Evolutionary conservation across 2,888 invertebrate species (phyloP).

Genomic region (Eilema sororculum): DNA sequence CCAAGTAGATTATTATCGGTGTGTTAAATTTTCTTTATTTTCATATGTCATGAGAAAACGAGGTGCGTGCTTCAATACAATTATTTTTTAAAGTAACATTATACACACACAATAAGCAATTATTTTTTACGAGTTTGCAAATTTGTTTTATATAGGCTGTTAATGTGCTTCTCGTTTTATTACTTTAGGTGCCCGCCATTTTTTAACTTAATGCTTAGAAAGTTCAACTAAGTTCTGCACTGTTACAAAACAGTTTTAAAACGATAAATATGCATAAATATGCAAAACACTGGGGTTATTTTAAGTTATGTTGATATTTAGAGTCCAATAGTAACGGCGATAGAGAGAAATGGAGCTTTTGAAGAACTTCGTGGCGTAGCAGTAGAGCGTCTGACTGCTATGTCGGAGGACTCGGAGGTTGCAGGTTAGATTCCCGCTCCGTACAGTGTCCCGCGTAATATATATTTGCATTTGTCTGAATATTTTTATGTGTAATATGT

Average conservation of each 20-base stretch:
- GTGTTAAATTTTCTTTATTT: constrained; percentile 2
- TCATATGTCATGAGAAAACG: constrained; percentile 1
- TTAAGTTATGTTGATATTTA: background rate
- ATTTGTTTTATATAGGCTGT: background rate
- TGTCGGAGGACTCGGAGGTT: no score
- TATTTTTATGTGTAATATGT: no score
- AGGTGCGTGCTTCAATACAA: background rate
- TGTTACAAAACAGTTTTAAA: background rate
- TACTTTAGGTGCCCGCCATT: background rate
- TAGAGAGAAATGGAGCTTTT: no score
- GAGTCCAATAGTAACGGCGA: no score
- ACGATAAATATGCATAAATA: background rate
- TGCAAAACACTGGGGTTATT: background rate
- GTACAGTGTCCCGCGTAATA: no score
- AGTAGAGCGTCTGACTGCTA: no score
- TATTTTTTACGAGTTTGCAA: background rate
- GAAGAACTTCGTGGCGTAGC: no score
- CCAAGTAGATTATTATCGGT: background rate
- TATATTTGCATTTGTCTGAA: no score
- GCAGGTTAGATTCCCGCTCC: no score
- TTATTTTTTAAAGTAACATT: background rate
- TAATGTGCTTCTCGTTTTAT: background rate
- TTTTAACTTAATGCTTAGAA: constrained; percentile 2
- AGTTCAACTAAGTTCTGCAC: background rate
- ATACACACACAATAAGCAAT: constrained; percentile 4